These are phyloP conservation scores for Esox masquinongy DNA, from an alignment of 2,797 vertebrate species.

Conservation along the genomic window DNA sequence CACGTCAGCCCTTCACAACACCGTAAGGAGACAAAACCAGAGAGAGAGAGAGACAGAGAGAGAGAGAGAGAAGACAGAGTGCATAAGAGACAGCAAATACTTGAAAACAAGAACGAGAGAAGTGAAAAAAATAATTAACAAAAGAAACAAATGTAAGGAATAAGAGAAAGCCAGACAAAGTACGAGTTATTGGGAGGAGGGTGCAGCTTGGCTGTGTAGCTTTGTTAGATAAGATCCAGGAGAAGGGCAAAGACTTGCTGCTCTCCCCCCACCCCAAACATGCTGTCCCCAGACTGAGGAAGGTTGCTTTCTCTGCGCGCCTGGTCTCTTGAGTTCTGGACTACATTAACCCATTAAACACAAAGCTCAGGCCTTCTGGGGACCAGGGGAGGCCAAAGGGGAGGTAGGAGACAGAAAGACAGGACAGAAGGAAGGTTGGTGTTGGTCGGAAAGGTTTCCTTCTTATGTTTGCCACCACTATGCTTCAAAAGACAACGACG, in stretches of 20 bases:
- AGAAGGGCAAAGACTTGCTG: slow-evolving; percentile 28
- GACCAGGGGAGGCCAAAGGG: slow-evolving; percentile 1
- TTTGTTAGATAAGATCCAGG: slow-evolving; percentile 22
- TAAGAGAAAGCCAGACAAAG: background rate
- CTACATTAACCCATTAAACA: slow-evolving; percentile 69
- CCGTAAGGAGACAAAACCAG: slow-evolving; percentile 18
- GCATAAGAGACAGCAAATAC: slow-evolving; percentile 1
- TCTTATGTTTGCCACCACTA: background rate
- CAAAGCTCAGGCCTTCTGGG: slow-evolving; percentile 42
- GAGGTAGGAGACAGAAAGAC: background rate
- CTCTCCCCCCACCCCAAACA: slow-evolving; percentile 48
- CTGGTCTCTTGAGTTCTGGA: slow-evolving; percentile 57
- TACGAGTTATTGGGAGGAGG: background rate
- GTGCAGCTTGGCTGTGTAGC: slow-evolving; percentile 25
- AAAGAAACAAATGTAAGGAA: background rate
- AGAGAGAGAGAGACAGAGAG: slow-evolving; percentile 6
- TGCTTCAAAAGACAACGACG: background rate
- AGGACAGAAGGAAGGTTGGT: background rate
- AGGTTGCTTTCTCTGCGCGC: slow-evolving; percentile 45
- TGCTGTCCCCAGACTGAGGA: slow-evolving; percentile 42
- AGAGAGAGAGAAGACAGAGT: slow-evolving; percentile 1
- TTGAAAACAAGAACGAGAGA: background rate
- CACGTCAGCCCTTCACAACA: slow-evolving; percentile 39
- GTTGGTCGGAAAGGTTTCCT: background rate
- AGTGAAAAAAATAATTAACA: background rate